Evolutionary conservation across 2,888 invertebrate genomes (phyloP).

Genomic region (Ennomos fuscantarius): DNA sequence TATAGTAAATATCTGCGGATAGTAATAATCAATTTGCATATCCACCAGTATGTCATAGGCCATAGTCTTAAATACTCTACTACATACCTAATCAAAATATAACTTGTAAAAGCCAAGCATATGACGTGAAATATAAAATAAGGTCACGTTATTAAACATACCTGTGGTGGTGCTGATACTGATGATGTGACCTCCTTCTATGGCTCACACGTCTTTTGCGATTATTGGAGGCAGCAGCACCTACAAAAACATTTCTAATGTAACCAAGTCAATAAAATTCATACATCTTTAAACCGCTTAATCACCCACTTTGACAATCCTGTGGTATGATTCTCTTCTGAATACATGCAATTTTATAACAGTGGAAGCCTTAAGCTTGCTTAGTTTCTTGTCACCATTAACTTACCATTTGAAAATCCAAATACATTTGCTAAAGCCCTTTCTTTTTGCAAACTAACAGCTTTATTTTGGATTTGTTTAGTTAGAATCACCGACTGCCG

Average conservation of each 20-base stretch:
- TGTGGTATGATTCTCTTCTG: too few species aligned
- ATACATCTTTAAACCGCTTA: too few species aligned
- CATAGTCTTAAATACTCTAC: too few species aligned
- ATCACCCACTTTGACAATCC: too few species aligned
- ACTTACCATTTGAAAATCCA: conserved; percentile 77
- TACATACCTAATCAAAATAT: too few species aligned
- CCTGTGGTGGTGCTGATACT: conserved; percentile 6
- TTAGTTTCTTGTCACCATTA: conserved; percentile 25
- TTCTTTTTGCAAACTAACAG: conserved; percentile 45
- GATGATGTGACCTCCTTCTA: conserved; percentile 6
- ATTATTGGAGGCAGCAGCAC: conserved; percentile 10
- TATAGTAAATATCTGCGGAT: too few species aligned
- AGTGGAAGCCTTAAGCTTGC: background rate
- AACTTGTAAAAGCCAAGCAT: too few species aligned
- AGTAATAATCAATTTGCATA: too few species aligned
- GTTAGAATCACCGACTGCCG: conserved; percentile 9
- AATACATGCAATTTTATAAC: too few species aligned
- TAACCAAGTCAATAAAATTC: background rate
- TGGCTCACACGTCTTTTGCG: conserved; percentile 17
- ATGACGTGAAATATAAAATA: too few species aligned
- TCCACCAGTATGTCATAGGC: too few species aligned
- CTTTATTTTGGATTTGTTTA: conserved; percentile 30
- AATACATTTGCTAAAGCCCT: conserved; percentile 66
- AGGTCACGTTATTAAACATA: conserved; percentile 1
- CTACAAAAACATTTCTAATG: conserved; percentile 10